Percentiles rank a stretch among this genome's conserved stretches.
phyloP scores from a whole-genome alignment of 2,797 vertebrate genomes.

The Amblyraja radiata region DNA sequence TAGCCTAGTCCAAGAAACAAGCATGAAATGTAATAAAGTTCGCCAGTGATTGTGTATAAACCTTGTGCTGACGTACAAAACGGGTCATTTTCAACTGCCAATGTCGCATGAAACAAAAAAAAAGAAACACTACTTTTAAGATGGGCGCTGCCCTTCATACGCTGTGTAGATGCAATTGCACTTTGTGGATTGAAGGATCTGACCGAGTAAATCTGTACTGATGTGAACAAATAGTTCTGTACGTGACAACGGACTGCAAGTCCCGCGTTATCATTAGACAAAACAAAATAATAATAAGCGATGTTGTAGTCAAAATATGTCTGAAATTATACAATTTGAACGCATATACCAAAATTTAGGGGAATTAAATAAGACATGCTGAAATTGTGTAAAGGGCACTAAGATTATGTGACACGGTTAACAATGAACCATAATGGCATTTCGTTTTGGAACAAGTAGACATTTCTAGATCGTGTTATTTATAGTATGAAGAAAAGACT shows the following conservation, averaged over 20 bases:
- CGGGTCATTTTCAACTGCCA: constrained; percentile 3
- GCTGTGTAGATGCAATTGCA: constrained; percentile 25
- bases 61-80: constrained; percentile 26
- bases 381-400: neutral
- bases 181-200: constrained; percentile 30
- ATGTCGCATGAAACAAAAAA: neutral
- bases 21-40: neutral
- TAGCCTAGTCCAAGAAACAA: neutral
- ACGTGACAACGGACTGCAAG: constrained; percentile 30
- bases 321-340: constrained; percentile 23
- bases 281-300: neutral
- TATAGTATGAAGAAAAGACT: neutral
- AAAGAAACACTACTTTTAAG: neutral
- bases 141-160: neutral
- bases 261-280: constrained; percentile 17
- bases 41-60: neutral
- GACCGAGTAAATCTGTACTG: neutral
- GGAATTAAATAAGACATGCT: neutral
- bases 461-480: constrained; percentile 8
- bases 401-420: constrained; percentile 8
- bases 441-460: neutral
- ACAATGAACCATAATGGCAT: constrained; percentile 31
- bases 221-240: constrained; percentile 17
- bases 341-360: neutral
- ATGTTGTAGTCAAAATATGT: neutral